Evolutionary conservation across 2,888 invertebrate species (phyloP).

Genomic region (Electrophaes corylata): DNA sequence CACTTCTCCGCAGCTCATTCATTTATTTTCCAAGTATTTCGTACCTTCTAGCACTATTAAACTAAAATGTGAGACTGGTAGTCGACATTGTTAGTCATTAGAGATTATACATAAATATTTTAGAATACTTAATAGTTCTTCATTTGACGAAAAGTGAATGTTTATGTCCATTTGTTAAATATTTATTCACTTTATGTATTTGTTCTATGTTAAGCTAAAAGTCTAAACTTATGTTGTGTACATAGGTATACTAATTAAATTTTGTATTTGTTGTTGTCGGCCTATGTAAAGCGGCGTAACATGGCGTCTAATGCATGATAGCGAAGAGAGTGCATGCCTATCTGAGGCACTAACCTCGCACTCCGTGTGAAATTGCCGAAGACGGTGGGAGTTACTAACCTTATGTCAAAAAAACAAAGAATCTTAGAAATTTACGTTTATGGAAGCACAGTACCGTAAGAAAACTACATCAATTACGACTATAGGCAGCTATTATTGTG

Average conservation of each 20-base stretch:
- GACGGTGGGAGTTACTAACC: constrained; percentile 36
- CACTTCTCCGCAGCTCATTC: constrained; percentile 71
- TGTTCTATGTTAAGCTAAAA: constrained; percentile 67
- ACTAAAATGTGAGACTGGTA: constrained; percentile 85
- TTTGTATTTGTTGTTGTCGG: constrained; percentile 68
- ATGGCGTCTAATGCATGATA: constrained; percentile 44
- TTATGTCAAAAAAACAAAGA: constrained; percentile 31
- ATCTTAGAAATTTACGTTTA: constrained; percentile 27
- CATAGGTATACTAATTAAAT: constrained; percentile 66
- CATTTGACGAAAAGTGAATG: constrained; percentile 71
- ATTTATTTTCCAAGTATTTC: constrained; percentile 75
- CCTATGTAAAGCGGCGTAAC: constrained; percentile 62
- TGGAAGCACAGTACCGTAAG: constrained; percentile 50
- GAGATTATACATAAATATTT: constrained; percentile 78
- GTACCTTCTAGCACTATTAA: constrained; percentile 80
- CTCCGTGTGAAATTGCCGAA: constrained; percentile 14
- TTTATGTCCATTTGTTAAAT: constrained; percentile 72
- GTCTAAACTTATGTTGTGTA: constrained; percentile 71
- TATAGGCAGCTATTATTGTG: constrained; percentile 73
- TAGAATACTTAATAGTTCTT: constrained; percentile 69
- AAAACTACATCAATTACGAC: constrained; percentile 63
- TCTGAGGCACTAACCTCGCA: constrained; percentile 13
- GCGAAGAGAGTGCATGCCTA: constrained; percentile 19
- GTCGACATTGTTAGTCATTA: constrained; percentile 83
- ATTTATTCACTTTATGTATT: constrained; percentile 68